Percentiles rank a stretch among this genome's conserved stretches.
These are phyloP conservation scores for Drosophila borealis DNA, from an alignment of 2,888 invertebrate genomes.

Conservation along the genomic window DNA sequence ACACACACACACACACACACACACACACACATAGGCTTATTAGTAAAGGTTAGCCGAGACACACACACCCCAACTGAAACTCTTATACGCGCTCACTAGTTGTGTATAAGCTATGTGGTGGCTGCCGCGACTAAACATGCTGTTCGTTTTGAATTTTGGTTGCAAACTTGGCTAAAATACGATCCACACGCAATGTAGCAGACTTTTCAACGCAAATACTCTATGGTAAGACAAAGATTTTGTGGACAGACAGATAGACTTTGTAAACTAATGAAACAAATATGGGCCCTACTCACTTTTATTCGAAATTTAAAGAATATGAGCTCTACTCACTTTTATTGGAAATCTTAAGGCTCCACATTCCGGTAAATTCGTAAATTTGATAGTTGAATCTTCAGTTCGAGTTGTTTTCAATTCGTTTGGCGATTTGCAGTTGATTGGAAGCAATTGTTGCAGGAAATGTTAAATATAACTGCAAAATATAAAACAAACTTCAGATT, in stretches of 20 bases:
- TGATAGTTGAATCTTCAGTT: constrained; percentile 43
- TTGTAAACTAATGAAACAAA: no score
- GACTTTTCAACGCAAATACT: neutral
- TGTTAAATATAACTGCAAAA: constrained; percentile 29
- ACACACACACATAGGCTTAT: neutral
- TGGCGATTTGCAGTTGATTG: constrained; percentile 55
- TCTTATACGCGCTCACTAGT: constrained; percentile 24
- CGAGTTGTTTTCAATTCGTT: constrained; percentile 20
- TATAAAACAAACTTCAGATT: neutral
- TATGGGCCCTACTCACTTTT: neutral
- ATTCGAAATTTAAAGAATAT: neutral
- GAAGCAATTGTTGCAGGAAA: constrained; percentile 63
- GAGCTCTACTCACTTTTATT: constrained; percentile 36
- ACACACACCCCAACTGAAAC: constrained; percentile 28
- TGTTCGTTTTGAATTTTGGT: constrained; percentile 3
- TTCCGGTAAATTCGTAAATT: constrained; percentile 23
- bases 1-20: neutral
- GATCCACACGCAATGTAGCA: constrained; percentile 25
- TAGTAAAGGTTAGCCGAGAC: constrained; percentile 27
- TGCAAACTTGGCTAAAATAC: constrained; percentile 21
- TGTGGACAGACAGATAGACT: no score
- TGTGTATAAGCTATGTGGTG: constrained; percentile 19
- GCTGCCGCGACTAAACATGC: constrained; percentile 23
- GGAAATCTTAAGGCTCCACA: constrained; percentile 25
- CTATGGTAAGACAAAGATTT: no score